Percentiles rank a stretch among this genome's conserved stretches.
Evolutionary conservation across 2,797 vertebrate genomes (phyloP).

Genomic region (Falco novaeseelandiae): DNA sequence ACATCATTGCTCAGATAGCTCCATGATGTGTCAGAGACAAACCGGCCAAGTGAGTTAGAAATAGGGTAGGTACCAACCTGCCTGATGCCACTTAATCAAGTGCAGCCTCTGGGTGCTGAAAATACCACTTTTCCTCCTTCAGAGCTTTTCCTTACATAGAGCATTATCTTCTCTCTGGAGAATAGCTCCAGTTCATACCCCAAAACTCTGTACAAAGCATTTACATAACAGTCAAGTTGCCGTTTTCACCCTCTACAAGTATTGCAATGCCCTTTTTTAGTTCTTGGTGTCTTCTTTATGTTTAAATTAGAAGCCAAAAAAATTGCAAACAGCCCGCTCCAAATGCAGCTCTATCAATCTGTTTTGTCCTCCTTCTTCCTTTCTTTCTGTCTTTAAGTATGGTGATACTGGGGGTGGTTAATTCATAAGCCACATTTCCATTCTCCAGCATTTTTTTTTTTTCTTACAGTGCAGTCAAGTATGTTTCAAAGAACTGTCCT

Average conservation of each 20-base stretch:
- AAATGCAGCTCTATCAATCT: not conserved
- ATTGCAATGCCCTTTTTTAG: not conserved
- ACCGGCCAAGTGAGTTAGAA: not conserved
- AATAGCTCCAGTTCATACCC: not conserved
- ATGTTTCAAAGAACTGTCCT: not conserved
- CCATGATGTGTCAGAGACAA: not conserved
- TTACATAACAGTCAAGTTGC: not conserved
- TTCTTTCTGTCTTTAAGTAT: not conserved
- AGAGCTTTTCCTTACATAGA: not conserved
- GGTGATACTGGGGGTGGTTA: not conserved
- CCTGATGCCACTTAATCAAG: not conserved
- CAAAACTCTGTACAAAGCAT: not conserved
- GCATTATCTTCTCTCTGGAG: not conserved
- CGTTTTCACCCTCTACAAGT: not conserved
- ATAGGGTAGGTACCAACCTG: not conserved
- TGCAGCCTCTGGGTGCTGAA: not conserved
- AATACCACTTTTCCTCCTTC: not conserved
- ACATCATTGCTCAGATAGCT: not conserved
- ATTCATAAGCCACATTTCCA: not conserved
- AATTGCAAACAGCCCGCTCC: not conserved
- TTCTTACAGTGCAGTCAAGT: not conserved
- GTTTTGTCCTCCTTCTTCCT: not conserved
- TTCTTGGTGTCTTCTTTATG: not conserved
- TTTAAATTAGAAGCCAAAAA: not conserved
- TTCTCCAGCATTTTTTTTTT: not conserved